These are phyloP conservation scores for Todus mexicanus DNA, from an alignment of 2,797 vertebrate genomes.

Conservation along the genomic window DNA sequence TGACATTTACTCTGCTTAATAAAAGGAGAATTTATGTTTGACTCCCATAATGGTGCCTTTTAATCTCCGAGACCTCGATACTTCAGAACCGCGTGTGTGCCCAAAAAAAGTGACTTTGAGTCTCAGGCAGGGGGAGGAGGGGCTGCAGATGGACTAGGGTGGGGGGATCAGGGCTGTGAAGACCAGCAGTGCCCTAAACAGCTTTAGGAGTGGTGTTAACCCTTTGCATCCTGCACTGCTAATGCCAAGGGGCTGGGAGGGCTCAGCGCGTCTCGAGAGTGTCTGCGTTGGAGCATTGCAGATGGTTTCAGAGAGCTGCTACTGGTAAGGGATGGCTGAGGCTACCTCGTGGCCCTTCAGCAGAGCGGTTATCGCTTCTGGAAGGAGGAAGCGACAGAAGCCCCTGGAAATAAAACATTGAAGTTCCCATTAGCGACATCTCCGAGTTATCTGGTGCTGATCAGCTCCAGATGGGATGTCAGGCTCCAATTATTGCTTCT, in stretches of 20 bases:
- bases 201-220: not conserved
- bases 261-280: not conserved
- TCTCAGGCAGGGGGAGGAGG: not conserved
- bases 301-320: not conserved
- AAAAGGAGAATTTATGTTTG: constrained; percentile 63
- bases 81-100: not conserved
- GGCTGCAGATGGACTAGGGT: not conserved
- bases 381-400: not conserved
- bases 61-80: not conserved
- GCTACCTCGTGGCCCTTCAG: not conserved
- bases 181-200: not conserved
- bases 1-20: constrained; percentile 68
- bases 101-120: not conserved
- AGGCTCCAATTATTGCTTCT: not conserved
- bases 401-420: not conserved
- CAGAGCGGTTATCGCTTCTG: not conserved
- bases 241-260: not conserved
- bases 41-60: constrained; percentile 43
- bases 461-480: not conserved
- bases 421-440: not conserved
- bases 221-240: not conserved
- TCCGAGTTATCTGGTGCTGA: not conserved
- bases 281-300: not conserved
- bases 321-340: not conserved
- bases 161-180: not conserved